These are phyloP conservation scores for Melanostoma mellinum DNA, from an alignment of 2,888 invertebrate genomes.

Conservation along the genomic window DNA sequence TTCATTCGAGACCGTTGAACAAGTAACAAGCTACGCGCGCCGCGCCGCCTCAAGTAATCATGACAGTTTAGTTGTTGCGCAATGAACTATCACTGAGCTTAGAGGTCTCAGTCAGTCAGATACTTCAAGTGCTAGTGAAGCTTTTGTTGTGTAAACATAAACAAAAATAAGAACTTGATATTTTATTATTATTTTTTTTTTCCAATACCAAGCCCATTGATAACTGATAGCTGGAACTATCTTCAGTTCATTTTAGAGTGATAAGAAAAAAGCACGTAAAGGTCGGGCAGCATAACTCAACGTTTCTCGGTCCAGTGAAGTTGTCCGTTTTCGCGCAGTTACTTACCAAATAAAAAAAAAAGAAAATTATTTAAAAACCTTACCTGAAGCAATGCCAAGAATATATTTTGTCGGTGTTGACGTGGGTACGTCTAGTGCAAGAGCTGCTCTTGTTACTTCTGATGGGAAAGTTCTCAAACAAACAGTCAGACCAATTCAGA, in stretches of 20 bases:
- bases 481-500: conserved; percentile 86
- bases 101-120: not conserved
- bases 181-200: not conserved
- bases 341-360: not conserved
- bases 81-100: conserved; percentile 13
- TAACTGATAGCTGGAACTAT: conserved; percentile 19
- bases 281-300: conserved; percentile 6
- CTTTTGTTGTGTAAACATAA: conserved; percentile 49
- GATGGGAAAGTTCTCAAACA: conserved; percentile 87
- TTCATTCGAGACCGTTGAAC: conserved; percentile 1
- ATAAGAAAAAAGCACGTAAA: conserved; percentile 14
- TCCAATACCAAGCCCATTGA: not conserved
- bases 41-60: conserved; percentile 20
- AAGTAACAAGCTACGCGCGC: conserved; percentile 1
- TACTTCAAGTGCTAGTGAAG: conserved; percentile 7
- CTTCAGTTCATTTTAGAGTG: conserved; percentile 11
- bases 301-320: conserved; percentile 14
- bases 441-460: conserved; percentile 90
- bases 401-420: conserved; percentile 92
- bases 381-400: conserved; percentile 74
- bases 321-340: not conserved
- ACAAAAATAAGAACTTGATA: conserved; percentile 32
- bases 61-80: conserved; percentile 28
- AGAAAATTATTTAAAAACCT: not conserved
- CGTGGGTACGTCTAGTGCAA: conserved; percentile 95